Base-by-base conservation (phyloP, 2,888 invertebrate species). In the Onchidella celtica region DNA sequence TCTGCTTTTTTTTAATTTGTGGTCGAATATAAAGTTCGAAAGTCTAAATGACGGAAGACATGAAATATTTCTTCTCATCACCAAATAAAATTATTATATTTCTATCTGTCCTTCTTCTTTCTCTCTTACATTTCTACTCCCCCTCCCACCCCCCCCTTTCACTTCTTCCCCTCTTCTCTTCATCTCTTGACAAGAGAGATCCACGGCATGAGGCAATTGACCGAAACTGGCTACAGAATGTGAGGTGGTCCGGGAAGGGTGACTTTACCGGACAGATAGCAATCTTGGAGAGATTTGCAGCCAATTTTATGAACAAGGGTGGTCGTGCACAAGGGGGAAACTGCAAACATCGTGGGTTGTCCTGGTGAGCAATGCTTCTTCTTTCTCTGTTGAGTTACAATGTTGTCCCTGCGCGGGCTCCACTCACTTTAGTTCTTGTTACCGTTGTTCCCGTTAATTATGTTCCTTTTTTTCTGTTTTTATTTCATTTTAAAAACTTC, bases 231-330 rank as follows among this genome's bases (percentile, higher is more conserved):
- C 65, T 21, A 3, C 24, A 11, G 36, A 59, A n/a, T 38, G 14
- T 0, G 3, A 3, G 38, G 40, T 29, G 69, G 40, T 69, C 38
- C 21, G n/a, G n/a, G 6, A 40, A 24, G 40, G 69, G 69, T 69
- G 69, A 69, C 38, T 17, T 24, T 29, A n/a, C 55, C 21, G 6
- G 17, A 29, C 9, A 72, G 72, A 72, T 72, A 57, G 72, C 72
- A 6, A 72, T 72, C 72, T 72, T 21, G 55, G 0, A 34, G 57
- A 57, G 57, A 55, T 55, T 57, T 72, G 24, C 32, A 4, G 69
- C 27, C 40, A n/a, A 36, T 69, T 40, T 65, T 65, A 65, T 65
- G 65, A 65, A 65, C 65, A 65, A 14, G 32, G 65, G 14, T 65
- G 17, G 47, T 47, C 47, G 47, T 47, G 47, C 47, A 47, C 47